phyloP scores from a whole-genome alignment of 1,140 invertebrate species.

The Calliphora vicina region DNA sequence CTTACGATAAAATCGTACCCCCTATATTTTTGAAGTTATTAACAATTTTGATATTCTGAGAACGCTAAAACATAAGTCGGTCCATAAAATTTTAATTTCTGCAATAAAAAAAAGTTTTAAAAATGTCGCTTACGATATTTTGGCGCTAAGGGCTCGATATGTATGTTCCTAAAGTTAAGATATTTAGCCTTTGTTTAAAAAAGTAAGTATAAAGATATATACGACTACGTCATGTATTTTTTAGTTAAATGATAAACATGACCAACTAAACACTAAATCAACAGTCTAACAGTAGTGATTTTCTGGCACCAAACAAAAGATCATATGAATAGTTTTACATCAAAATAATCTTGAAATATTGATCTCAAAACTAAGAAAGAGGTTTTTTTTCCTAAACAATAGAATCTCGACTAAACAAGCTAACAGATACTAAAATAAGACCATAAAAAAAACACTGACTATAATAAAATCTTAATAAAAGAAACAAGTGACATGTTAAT shows the following conservation, averaged over 20 bases:
- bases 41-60: too few relatives aligned
- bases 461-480: background rate
- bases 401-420: background rate
- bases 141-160: too few relatives aligned
- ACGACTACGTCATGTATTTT: background rate
- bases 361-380: background rate
- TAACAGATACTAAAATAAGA: background rate
- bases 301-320: background rate
- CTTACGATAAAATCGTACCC: too few relatives aligned
- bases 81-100: too few relatives aligned
- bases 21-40: too few relatives aligned
- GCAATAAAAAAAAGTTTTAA: too few relatives aligned
- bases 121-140: too few relatives aligned
- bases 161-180: too few relatives aligned
- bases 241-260: background rate
- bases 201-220: too few relatives aligned
- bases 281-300: background rate
- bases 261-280: background rate
- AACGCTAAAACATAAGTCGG: too few relatives aligned
- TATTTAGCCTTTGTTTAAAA: too few relatives aligned
- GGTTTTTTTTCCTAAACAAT: background rate
- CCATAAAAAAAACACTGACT: background rate
- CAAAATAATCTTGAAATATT: background rate
- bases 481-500: constrained; percentile 10
- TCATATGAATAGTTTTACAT: background rate